phyloP scores from a whole-genome alignment of 35 echinoderm and acorn worm genomes.

The Strongylocentrotus purpuratus region DNA sequence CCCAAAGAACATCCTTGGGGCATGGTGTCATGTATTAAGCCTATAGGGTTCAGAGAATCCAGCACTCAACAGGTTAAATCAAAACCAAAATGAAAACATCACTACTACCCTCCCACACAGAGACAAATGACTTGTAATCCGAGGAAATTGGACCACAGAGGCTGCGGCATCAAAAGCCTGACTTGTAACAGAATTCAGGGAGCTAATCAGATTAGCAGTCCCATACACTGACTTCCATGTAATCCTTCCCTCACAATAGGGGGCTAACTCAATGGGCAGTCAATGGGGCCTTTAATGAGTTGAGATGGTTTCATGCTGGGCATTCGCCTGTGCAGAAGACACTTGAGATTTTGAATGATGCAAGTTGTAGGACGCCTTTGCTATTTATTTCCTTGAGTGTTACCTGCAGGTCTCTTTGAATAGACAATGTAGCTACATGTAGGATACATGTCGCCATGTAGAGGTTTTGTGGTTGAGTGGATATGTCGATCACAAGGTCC shows the following conservation, averaged over 20 bases:
- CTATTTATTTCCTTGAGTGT: not conserved
- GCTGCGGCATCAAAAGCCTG: not conserved
- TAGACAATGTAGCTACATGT: no score
- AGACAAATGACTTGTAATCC: not conserved
- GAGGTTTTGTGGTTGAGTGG: no score
- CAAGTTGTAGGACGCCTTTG: not conserved
- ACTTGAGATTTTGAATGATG: not conserved
- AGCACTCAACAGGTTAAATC: not conserved
- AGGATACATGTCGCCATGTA: no score
- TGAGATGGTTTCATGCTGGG: not conserved
- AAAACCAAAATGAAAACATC: not conserved
- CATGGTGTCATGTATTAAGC: no score
- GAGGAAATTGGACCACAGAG: not conserved
- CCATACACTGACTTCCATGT: not conserved
- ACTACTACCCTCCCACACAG: not conserved
- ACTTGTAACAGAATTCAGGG: not conserved
- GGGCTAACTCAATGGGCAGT: not conserved
- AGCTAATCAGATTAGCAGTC: not conserved
- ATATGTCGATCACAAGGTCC: no score
- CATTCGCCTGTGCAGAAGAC: not conserved
- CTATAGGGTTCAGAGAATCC: no score
- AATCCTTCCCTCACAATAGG: not conserved
- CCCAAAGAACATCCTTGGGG: not conserved
- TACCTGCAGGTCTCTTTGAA: not conserved
- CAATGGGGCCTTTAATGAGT: constrained; percentile 1